Evolutionary conservation across 2,888 invertebrate genomes (phyloP), one percentile per base, ranked within the genome.

Genomic region (Strigamia crassipes): DNA sequence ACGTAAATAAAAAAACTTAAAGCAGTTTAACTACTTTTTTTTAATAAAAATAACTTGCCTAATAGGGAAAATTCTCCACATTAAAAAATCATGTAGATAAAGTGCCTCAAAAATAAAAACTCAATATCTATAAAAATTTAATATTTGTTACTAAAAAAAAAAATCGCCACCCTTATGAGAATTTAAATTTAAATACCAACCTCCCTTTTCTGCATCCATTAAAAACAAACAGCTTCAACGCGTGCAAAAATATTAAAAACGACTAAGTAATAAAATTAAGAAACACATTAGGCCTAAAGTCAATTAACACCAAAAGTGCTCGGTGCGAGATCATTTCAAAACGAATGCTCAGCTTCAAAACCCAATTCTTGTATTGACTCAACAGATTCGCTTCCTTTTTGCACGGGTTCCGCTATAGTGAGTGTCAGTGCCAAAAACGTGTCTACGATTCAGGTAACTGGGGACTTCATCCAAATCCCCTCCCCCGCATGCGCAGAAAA

Each of bases 381-480:
- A 73, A 73, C 73, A 73, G 73, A 73, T 73, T 73, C 73, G 73
- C 31, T 73, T 73, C 73, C 73, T 27, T 31, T 31, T 73, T 73
- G 73, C 73, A 73, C 73, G 73, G 73, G 73, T 73, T 73, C 73
- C 73, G 73, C 73, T 73, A 18, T 56, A 31, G 73, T 73, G 73
- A 73, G 27, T 73, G 73, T 73, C 73, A 31, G 73, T 73, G 73
- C 73, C 73, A 73, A 73, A 73, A 27, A 73, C 73, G 73, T 73
- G 73, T 73, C 73, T 73, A 73, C 73, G 73, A 73, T 73, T 73
- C 73, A 73, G 73, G 73, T 73, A 73, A 73, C 73, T 73, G 27
- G 73, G 73, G 73, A 73, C 73, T 73, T 27, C 73, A 73, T 73
- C 73, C 73, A 73, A 73, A 73, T 73, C 73, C 73, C 73, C 73